Evolutionary conservation across 1,140 invertebrate species (phyloP).

Genomic region (Lasaia peninsularis): DNA sequence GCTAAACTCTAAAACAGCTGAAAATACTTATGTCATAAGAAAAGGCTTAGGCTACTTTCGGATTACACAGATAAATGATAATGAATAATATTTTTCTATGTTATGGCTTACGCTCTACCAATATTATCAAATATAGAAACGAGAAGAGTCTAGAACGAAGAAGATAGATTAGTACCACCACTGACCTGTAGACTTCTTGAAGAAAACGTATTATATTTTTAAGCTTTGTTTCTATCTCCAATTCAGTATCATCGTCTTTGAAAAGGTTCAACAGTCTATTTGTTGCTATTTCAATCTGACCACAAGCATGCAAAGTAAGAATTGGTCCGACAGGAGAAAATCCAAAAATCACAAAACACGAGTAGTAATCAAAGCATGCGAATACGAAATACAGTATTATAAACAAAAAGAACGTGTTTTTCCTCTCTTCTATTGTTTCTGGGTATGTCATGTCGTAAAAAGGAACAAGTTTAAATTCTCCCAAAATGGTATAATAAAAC

Average conservation of each 20-base stretch:
- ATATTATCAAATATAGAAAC: not conserved
- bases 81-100: no score
- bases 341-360: constrained; percentile 27
- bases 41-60: no score
- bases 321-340: constrained; percentile 38
- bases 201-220: constrained; percentile 19
- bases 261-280: constrained; percentile 26
- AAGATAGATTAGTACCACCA: no score
- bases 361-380: constrained; percentile 29
- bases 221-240: constrained; percentile 23
- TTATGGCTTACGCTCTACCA: not conserved
- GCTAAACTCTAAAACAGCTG: no score
- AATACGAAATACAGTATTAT: constrained; percentile 17
- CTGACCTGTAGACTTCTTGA: not conserved
- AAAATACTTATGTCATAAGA: no score
- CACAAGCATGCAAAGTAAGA: constrained; percentile 45
- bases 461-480: constrained; percentile 32
- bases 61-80: no score
- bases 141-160: no score
- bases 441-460: constrained; percentile 42
- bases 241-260: constrained; percentile 15
- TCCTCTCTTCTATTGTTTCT: constrained; percentile 27
- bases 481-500: constrained; percentile 25
- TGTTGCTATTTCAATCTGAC: constrained; percentile 37
- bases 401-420: constrained; percentile 24